Evolutionary conservation across 2,888 invertebrate species (phyloP).

Genomic region (Tortricodes alternella): DNA sequence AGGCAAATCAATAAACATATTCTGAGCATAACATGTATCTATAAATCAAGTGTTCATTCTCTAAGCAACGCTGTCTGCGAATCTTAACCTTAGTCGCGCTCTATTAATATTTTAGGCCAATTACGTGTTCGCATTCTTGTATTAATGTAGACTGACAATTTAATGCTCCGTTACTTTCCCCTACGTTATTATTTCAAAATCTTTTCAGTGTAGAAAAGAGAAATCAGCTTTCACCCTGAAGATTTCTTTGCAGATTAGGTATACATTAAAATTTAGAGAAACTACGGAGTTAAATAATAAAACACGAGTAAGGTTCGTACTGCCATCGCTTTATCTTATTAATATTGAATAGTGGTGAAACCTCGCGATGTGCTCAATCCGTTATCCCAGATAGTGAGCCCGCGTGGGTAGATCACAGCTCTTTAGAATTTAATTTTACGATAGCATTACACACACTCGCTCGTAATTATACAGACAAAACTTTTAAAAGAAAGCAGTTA

Average conservation of each 20-base stretch:
- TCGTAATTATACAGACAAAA: slow-evolving; percentile 29
- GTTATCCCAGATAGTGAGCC: slow-evolving; percentile 26
- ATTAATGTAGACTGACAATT: slow-evolving; percentile 26
- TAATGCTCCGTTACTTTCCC: slow-evolving; percentile 29
- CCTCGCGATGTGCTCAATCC: slow-evolving; percentile 14
- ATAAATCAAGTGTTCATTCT: slow-evolving; percentile 9
- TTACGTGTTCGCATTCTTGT: slow-evolving; percentile 31
- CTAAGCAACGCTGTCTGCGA: slow-evolving; percentile 14
- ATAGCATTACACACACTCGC: slow-evolving; percentile 14
- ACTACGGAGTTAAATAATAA: neutral
- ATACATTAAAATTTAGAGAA: neutral
- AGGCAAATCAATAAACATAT: slow-evolving; percentile 3
- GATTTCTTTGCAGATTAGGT: neutral
- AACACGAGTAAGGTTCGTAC: neutral
- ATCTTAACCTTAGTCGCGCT: slow-evolving; percentile 31
- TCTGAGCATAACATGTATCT: neutral
- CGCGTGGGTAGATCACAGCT: slow-evolving; percentile 26
- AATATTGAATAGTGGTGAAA: slow-evolving; percentile 26
- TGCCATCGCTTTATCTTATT: slow-evolving; percentile 18
- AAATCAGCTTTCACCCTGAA: slow-evolving; percentile 16
- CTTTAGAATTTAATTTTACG: slow-evolving; percentile 29
- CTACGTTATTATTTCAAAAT: slow-evolving; percentile 28
- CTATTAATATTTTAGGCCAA: slow-evolving; percentile 30
- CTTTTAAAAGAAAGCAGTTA: slow-evolving; percentile 52
- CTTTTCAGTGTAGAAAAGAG: slow-evolving; percentile 21